Conservation (phyloP, 2,888 invertebrate species). For the Caradrina clavipalpis region DNA sequence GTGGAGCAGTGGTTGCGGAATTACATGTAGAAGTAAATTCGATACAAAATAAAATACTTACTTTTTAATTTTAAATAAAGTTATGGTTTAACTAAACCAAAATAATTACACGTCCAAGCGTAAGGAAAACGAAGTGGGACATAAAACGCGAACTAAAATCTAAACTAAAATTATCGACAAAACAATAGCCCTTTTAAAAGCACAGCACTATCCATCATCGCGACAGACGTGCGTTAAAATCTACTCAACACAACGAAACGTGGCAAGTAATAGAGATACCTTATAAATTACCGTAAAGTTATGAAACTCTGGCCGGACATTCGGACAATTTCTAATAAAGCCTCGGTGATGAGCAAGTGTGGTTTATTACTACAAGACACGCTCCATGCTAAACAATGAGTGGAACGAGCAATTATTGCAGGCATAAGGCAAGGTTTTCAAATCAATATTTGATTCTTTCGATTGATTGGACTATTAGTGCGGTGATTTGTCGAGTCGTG, state of each 20-base stretch:
- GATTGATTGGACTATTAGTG: constrained; percentile 55
- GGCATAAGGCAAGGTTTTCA: constrained; percentile 50
- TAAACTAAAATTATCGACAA: constrained; percentile 33
- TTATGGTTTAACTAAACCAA: neutral
- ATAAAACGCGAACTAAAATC: constrained; percentile 29
- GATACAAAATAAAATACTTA: no score
- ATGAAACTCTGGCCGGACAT: constrained; percentile 54
- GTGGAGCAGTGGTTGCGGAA: constrained; percentile 18
- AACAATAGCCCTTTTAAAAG: constrained; percentile 41
- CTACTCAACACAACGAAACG: constrained; percentile 44
- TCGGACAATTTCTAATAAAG: constrained; percentile 64
- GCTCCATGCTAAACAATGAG: constrained; percentile 59
- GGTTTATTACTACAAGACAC: constrained; percentile 66
- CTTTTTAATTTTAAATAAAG: no score
- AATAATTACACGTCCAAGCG: neutral
- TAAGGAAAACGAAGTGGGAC: constrained; percentile 2
- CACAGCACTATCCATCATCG: constrained; percentile 29
- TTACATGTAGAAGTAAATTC: neutral
- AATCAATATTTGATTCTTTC: constrained; percentile 61
- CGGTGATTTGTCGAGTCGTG: constrained; percentile 33
- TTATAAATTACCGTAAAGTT: constrained; percentile 55
- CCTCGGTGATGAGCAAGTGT: constrained; percentile 57
- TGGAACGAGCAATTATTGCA: constrained; percentile 52
- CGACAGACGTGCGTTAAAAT: constrained; percentile 38
- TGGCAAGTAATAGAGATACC: constrained; percentile 57